phyloP scores from a whole-genome alignment of 2,888 invertebrate species.

The Drosophila picticornis region DNA sequence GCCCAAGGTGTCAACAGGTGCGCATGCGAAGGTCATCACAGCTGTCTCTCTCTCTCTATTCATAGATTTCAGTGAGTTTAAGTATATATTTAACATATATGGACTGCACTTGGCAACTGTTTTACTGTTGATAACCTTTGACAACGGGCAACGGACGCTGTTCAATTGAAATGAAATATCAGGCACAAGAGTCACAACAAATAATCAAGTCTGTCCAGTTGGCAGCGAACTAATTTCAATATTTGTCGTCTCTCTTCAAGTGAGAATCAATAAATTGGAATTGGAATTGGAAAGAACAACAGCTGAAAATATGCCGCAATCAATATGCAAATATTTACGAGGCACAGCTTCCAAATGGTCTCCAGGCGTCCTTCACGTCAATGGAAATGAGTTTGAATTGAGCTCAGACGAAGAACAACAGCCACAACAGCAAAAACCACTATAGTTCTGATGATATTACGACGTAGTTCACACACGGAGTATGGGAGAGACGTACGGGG shows the following conservation, averaged over 20 bases:
- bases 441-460: slow-evolving; percentile 30
- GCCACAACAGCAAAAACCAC: slow-evolving; percentile 11
- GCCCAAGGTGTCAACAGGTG: slow-evolving; percentile 67
- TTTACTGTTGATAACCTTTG: slow-evolving; percentile 52
- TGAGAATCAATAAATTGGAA: slow-evolving; percentile 66
- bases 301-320: slow-evolving; percentile 66
- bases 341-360: slow-evolving; percentile 28
- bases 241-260: slow-evolving; percentile 46
- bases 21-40: slow-evolving; percentile 45
- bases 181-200: slow-evolving; percentile 44
- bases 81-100: neutral
- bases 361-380: slow-evolving; percentile 63
- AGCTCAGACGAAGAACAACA: slow-evolving; percentile 36
- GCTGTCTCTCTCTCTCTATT: neutral
- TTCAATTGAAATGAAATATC: slow-evolving; percentile 49
- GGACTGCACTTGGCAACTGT: slow-evolving; percentile 51
- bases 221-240: slow-evolving; percentile 62
- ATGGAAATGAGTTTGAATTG: slow-evolving; percentile 64
- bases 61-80: neutral
- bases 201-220: slow-evolving; percentile 50
- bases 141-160: slow-evolving; percentile 9
- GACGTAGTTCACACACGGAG: slow-evolving; percentile 42
- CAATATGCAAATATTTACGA: slow-evolving; percentile 72
- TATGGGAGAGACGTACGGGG: neutral
- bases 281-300: slow-evolving; percentile 44